phyloP scores from a whole-genome alignment of 2,888 invertebrate species.

The Laothoe populi region DNA sequence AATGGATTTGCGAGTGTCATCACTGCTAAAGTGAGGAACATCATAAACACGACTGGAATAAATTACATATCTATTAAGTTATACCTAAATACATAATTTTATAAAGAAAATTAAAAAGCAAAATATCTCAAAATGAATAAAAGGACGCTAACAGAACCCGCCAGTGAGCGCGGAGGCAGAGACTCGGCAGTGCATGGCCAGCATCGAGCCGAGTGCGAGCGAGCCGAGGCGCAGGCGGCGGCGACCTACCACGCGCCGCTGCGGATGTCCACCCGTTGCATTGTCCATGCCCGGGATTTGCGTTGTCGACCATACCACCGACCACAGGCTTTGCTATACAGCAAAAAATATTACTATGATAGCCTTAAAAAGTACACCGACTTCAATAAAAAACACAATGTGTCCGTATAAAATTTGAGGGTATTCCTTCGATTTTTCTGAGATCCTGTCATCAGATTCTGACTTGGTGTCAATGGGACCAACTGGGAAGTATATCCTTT shows the following conservation, averaged over 20 bases:
- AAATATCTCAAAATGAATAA: not conserved
- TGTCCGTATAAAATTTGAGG: too few relatives aligned
- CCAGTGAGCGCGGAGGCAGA: slow-evolving; percentile 64
- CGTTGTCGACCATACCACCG: slow-evolving; percentile 70
- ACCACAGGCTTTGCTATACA: slow-evolving; percentile 63
- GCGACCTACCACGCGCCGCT: slow-evolving; percentile 49
- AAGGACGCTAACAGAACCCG: slow-evolving; percentile 59
- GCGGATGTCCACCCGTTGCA: slow-evolving; percentile 47
- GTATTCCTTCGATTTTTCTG: too few relatives aligned
- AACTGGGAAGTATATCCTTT: too few relatives aligned
- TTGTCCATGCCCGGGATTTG: slow-evolving; percentile 67
- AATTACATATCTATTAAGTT: slow-evolving; percentile 5
- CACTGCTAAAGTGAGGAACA: slow-evolving; percentile 57
- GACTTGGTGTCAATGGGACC: too few relatives aligned
- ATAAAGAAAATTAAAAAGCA: not conserved
- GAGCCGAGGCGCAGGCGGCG: slow-evolving; percentile 62
- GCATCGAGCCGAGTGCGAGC: slow-evolving; percentile 60
- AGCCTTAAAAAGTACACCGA: not conserved
- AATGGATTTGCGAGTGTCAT: slow-evolving; percentile 65
- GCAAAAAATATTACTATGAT: not conserved
- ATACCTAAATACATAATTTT: not conserved
- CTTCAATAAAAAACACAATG: not conserved
- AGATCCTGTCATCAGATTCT: too few relatives aligned
- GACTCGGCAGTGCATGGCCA: slow-evolving; percentile 72
- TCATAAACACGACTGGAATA: slow-evolving; percentile 61